Evolutionary conservation across 64 coral and sea anemone species (phyloP).

Genomic region (Cladopsammia gracilis): DNA sequence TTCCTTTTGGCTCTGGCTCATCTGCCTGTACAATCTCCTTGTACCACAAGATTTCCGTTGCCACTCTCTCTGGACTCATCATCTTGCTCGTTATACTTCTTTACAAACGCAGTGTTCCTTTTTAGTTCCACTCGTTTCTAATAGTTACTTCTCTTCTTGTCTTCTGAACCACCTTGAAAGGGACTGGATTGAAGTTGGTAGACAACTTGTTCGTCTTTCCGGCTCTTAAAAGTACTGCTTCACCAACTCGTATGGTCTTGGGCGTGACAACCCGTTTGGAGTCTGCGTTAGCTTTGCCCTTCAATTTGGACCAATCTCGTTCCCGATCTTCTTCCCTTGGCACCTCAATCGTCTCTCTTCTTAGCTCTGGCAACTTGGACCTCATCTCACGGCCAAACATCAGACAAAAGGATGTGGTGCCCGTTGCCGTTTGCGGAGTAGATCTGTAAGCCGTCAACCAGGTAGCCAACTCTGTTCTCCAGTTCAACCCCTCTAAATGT

Average conservation of each 20-base stretch:
- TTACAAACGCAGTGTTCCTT: neutral
- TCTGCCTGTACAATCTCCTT: too few species aligned
- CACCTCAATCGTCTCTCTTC: neutral
- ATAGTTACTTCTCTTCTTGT: neutral
- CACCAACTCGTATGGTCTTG: neutral
- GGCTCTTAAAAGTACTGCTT: neutral
- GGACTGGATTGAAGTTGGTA: neutral
- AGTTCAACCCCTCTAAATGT: neutral
- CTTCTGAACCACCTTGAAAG: neutral
- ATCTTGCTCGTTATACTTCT: too few species aligned
- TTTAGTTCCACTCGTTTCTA: neutral
- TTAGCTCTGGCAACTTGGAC: neutral
- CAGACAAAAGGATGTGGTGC: neutral
- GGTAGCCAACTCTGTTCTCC: neutral
- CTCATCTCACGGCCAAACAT: constrained; percentile 10
- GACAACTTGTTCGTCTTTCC: neutral
- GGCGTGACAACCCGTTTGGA: neutral
- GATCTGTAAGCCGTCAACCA: neutral
- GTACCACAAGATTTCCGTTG: too few species aligned
- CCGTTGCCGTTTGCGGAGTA: neutral
- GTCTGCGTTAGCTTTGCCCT: neutral
- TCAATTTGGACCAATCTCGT: neutral
- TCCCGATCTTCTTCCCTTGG: neutral
- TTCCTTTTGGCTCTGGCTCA: too few species aligned
- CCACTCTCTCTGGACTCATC: too few species aligned